phyloP scores from a whole-genome alignment of 1,140 invertebrate genomes.

The Ylistrum balloti region DNA sequence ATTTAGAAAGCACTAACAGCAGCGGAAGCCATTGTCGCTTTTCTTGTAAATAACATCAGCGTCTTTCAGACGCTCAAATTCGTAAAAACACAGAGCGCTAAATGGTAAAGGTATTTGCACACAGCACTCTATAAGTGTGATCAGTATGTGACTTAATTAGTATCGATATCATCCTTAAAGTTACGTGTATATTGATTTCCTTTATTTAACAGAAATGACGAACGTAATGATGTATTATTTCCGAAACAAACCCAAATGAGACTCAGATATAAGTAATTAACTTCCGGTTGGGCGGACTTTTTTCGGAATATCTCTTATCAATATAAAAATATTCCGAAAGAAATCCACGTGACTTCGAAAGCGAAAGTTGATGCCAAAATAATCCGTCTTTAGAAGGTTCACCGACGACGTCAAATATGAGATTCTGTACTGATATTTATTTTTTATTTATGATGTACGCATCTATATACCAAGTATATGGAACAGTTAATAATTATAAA shows the following conservation, averaged over 20 bases:
- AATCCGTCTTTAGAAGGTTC: background rate
- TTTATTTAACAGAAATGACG: background rate
- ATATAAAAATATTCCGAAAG: background rate
- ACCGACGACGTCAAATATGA: background rate
- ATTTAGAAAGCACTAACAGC: background rate
- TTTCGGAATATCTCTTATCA: background rate
- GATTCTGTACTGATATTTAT: background rate
- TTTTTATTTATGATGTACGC: background rate
- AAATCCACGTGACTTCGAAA: background rate
- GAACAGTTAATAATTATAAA: background rate
- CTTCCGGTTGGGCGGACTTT: background rate
- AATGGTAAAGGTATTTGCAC: too few relatives aligned
- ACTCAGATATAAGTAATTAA: background rate
- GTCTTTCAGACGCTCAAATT: slow-evolving; percentile 14
- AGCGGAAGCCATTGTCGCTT: background rate
- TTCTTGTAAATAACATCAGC: slow-evolving; percentile 6
- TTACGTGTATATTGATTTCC: background rate
- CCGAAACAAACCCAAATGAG: background rate
- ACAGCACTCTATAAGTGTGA: background rate
- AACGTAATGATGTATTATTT: background rate
- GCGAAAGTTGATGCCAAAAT: background rate
- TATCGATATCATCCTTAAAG: too few relatives aligned
- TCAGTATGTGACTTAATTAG: too few relatives aligned
- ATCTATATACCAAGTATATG: background rate
- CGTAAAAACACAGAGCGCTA: background rate